Conservation (phyloP, 2,113 vertebrate species). For the Machaerirhynchus nigripectus region DNA sequence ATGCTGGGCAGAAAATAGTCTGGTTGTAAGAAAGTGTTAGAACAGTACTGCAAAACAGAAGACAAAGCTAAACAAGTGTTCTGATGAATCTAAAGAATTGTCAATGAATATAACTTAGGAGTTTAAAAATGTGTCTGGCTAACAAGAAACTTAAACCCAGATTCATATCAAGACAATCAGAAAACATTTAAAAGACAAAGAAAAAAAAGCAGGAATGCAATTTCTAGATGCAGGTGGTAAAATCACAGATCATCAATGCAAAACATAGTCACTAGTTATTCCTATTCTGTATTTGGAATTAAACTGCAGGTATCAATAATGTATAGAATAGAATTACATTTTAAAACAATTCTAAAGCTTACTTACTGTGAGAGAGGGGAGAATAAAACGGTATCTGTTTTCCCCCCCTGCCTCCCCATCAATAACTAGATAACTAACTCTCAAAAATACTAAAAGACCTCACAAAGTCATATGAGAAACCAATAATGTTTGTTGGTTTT, state of each 20-base stretch:
- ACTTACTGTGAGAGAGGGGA: not conserved
- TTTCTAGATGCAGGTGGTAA: not conserved
- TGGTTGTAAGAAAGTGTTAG: not conserved
- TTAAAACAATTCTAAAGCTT: not conserved
- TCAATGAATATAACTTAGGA: not conserved
- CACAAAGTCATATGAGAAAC: not conserved
- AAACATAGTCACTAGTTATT: not conserved
- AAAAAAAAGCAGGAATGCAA: not conserved
- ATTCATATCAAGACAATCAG: not conserved
- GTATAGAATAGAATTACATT: not conserved
- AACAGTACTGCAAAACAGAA: not conserved
- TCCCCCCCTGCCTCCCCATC: accelerated
- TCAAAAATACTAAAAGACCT: not conserved
- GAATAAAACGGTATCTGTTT: not conserved
- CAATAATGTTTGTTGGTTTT: not conserved
- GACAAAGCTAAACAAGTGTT: not conserved
- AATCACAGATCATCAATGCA: not conserved
- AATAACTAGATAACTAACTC: not conserved
- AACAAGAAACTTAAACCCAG: not conserved
- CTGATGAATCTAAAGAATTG: not conserved
- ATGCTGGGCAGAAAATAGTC: not conserved
- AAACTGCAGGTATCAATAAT: not conserved
- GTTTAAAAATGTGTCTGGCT: not conserved
- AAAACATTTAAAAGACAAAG: not conserved
- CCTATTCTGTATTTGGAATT: not conserved